phyloP scores from a whole-genome alignment of 2,888 invertebrate genomes.

The Morinoia aosen region DNA sequence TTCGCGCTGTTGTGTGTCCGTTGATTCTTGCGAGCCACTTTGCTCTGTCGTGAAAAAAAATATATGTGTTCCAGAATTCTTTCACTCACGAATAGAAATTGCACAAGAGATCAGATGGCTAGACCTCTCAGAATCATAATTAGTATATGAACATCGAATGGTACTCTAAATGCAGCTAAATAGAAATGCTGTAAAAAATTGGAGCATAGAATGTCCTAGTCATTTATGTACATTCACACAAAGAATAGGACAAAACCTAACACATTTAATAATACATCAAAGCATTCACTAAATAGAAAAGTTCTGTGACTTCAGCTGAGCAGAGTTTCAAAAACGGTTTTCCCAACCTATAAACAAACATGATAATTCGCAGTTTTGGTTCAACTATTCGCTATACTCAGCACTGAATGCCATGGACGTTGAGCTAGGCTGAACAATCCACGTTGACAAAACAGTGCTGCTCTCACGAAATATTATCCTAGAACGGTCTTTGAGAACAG shows the following conservation, averaged over 20 bases:
- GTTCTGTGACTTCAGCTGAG: too few relatives aligned
- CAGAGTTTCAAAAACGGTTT: not conserved
- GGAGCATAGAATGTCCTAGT: not conserved
- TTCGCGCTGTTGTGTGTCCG: constrained; percentile 20
- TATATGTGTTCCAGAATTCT: not conserved
- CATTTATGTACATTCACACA: not conserved
- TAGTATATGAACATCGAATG: too few relatives aligned
- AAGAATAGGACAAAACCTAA: too few relatives aligned
- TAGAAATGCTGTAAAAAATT: not conserved
- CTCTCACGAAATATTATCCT: too few relatives aligned
- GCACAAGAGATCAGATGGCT: too few relatives aligned
- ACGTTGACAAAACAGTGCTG: too few relatives aligned
- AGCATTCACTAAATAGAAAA: too few relatives aligned
- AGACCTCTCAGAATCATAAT: too few relatives aligned
- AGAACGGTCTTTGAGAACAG: too few relatives aligned
- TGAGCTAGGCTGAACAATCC: not conserved
- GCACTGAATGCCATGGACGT: not conserved
- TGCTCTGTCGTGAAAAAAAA: not conserved
- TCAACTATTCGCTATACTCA: not conserved
- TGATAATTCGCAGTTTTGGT: not conserved
- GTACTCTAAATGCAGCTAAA: too few relatives aligned
- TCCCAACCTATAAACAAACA: not conserved
- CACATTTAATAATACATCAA: too few relatives aligned
- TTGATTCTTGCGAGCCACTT: constrained; percentile 52
- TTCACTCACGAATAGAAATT: not conserved